Percentiles rank a stretch among this genome's conserved stretches.
phyloP scores from a whole-genome alignment of 1,140 invertebrate species.

The Papilio polytes region DNA sequence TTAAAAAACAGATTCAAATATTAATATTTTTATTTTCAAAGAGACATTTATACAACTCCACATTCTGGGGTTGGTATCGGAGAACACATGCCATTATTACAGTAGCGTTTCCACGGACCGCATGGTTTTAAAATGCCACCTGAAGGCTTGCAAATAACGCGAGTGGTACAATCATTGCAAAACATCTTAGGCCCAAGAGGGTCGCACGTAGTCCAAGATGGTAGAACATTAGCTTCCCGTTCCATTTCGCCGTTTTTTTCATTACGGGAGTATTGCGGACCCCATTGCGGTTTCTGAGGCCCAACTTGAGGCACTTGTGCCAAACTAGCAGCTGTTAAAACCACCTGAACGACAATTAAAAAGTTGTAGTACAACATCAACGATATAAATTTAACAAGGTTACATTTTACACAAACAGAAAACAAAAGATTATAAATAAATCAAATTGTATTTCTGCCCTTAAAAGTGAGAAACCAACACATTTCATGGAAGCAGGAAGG shows the following conservation, averaged over 20 bases:
- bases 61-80: constrained; percentile 53
- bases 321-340: constrained; percentile 29
- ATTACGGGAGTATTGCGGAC: background rate
- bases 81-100: constrained; percentile 62
- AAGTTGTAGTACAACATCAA: background rate
- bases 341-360: constrained; percentile 23
- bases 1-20: background rate
- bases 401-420: too few species aligned
- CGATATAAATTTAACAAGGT: background rate
- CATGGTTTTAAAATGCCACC: constrained; percentile 58
- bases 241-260: background rate
- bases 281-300: constrained; percentile 24
- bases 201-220: constrained; percentile 58
- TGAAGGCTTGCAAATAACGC: constrained; percentile 62
- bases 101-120: constrained; percentile 50
- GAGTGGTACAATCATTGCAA: constrained; percentile 64
- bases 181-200: constrained; percentile 47
- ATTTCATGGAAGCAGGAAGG: too few species aligned
- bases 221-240: constrained; percentile 10
- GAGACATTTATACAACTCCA: background rate
- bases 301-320: constrained; percentile 32
- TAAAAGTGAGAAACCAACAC: too few species aligned
- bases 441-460: too few species aligned
- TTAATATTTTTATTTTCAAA: background rate
- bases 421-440: too few species aligned